phyloP scores from a whole-genome alignment of 1,140 invertebrate genomes.

The Battus philenor region DNA sequence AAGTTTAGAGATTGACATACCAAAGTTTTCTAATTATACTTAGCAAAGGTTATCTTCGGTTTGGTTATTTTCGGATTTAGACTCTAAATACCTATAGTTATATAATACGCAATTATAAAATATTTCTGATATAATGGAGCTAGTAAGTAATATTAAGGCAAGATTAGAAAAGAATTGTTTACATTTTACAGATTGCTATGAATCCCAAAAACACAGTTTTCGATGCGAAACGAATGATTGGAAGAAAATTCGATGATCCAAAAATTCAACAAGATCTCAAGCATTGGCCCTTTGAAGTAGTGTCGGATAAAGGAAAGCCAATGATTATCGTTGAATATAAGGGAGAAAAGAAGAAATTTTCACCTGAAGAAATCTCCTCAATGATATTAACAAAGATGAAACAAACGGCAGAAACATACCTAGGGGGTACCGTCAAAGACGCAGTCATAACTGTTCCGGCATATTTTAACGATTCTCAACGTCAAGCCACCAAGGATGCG shows the following conservation, averaged over 20 bases:
- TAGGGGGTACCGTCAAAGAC: conserved; percentile 78
- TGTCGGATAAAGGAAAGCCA: conserved; percentile 83
- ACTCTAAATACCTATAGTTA: no score
- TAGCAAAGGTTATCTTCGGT: no score
- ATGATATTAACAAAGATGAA: conserved; percentile 87
- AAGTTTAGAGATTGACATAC: no score
- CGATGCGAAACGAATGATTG: conserved; percentile 89
- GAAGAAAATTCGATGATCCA: conserved; percentile 84
- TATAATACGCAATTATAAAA: no score
- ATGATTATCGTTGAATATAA: conserved; percentile 87
- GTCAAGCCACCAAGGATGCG: conserved; percentile 85
- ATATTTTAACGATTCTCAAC: conserved; percentile 81
- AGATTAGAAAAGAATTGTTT: no score
- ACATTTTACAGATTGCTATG: conserved; percentile 80
- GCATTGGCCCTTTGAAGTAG: conserved; percentile 88
- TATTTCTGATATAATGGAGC: no score
- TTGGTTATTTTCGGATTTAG: no score
- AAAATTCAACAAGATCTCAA: conserved; percentile 86
- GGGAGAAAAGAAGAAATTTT: conserved; percentile 84
- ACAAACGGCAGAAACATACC: conserved; percentile 82
- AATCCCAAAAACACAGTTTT: conserved; percentile 91
- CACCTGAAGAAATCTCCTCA: conserved; percentile 91
- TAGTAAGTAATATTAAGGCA: no score
- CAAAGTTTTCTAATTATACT: no score
- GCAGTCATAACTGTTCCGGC: conserved; percentile 84